phyloP scores from a whole-genome alignment of 2,113 vertebrate species.

The Gallinago media region DNA sequence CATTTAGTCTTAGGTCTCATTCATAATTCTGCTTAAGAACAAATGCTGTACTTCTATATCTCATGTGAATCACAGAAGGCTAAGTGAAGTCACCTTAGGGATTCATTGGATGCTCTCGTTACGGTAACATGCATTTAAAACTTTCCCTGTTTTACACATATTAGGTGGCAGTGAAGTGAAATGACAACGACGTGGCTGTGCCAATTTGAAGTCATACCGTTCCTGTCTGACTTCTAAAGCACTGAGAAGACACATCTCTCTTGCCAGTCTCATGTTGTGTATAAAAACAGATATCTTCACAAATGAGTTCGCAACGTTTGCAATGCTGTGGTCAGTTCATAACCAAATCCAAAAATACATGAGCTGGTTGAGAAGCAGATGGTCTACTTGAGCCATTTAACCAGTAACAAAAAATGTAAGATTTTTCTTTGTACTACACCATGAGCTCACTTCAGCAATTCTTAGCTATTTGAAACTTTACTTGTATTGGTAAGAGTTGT shows the following conservation, averaged over 20 bases:
- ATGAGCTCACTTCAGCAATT: not conserved
- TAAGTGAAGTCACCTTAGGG: not conserved
- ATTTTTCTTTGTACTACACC: not conserved
- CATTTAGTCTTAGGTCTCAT: conserved; percentile 36
- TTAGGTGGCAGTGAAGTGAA: not conserved
- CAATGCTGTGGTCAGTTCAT: conserved; percentile 4
- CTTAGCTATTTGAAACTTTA: not conserved
- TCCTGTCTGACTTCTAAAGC: not conserved
- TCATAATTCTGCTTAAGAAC: conserved; percentile 37
- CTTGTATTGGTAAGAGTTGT: not conserved
- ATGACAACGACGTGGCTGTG: not conserved
- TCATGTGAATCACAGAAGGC: not conserved
- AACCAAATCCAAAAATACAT: not conserved
- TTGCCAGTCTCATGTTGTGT: not conserved
- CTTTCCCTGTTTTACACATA: not conserved
- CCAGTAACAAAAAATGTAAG: not conserved
- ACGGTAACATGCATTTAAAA: not conserved
- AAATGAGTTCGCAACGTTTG: not conserved
- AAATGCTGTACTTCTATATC: conserved; percentile 11
- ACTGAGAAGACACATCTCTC: not conserved
- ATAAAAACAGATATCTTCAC: not conserved
- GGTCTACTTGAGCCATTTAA: not conserved
- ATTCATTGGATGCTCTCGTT: not conserved
- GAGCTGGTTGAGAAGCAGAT: conserved; percentile 6
- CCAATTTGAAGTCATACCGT: not conserved